Conservation (phyloP, 2,113 vertebrate genomes). For the Chrysemys picta region DNA sequence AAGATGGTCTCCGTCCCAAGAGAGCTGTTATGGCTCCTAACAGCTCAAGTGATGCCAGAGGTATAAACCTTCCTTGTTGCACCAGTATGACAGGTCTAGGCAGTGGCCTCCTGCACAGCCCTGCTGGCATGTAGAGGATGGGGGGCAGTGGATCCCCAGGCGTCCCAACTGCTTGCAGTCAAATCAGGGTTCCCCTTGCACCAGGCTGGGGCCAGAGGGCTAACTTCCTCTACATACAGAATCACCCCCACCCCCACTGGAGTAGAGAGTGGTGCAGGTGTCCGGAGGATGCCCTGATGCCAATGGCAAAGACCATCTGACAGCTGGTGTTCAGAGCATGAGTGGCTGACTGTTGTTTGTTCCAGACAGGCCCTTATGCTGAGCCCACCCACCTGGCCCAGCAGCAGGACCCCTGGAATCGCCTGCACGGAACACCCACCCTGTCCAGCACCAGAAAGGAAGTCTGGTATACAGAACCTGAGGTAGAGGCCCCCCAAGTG, state of each 20-base stretch:
- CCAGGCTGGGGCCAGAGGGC: neutral
- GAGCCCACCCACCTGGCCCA: conserved; percentile 80
- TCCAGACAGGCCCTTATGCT: conserved; percentile 69
- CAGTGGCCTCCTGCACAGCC: neutral
- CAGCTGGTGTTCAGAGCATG: neutral
- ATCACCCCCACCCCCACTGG: neutral
- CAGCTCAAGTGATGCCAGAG: neutral
- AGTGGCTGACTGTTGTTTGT: neutral
- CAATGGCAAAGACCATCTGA: neutral
- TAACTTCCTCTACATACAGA: neutral
- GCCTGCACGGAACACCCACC: conserved; percentile 76
- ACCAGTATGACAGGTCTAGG: neutral
- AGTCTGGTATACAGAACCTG: conserved; percentile 47
- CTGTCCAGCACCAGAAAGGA: conserved; percentile 71
- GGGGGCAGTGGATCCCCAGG: neutral
- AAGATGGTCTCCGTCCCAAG: neutral
- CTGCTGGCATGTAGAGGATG: neutral
- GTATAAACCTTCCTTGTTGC: neutral
- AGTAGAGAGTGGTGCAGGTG: neutral
- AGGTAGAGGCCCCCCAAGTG: conserved; percentile 72
- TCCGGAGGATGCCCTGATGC: neutral
- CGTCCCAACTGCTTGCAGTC: neutral
- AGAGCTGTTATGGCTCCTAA: neutral
- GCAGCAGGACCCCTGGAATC: conserved; percentile 85
- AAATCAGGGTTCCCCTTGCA: neutral